Conservation (phyloP, 1,140 invertebrate genomes). For the Trinorchestia longiramus region DNA sequence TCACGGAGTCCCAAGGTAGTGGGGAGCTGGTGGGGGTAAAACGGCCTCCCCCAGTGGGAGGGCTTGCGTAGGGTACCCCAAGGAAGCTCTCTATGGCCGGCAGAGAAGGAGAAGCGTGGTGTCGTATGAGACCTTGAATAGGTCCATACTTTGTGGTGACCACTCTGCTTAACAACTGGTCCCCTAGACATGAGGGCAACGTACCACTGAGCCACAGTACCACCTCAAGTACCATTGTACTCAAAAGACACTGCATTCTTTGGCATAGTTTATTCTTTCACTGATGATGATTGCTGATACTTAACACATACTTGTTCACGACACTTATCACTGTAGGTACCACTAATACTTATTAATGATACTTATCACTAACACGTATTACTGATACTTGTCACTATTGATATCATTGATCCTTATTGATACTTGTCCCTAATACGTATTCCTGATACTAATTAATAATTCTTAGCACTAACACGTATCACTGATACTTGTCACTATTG, state of each 20-base stretch:
- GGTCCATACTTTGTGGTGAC: slow-evolving; percentile 72
- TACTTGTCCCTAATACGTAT: too few relatives aligned
- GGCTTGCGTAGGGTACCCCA: slow-evolving; percentile 78
- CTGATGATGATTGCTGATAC: too few relatives aligned
- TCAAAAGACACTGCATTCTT: not conserved
- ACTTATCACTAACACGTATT: too few relatives aligned
- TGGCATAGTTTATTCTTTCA: not conserved
- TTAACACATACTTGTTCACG: too few relatives aligned
- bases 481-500: too few relatives aligned
- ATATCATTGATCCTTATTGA: too few relatives aligned
- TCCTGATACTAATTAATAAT: too few relatives aligned
- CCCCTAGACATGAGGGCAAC: slow-evolving; percentile 56
- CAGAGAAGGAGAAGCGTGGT: slow-evolving; percentile 76
- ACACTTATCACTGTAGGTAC: too few relatives aligned
- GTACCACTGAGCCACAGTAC: not conserved
- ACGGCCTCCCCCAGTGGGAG: slow-evolving; percentile 75
- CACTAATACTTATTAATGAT: too few relatives aligned
- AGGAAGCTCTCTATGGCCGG: slow-evolving; percentile 82
- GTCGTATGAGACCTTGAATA: slow-evolving; percentile 70
- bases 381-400: too few relatives aligned
- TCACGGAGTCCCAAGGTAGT: slow-evolving; percentile 66
- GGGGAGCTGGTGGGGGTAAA: slow-evolving; percentile 74
- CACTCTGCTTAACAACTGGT: slow-evolving; percentile 67
- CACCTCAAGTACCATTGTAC: not conserved
- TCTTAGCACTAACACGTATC: too few relatives aligned